Evolutionary conservation across 2,888 invertebrate species (phyloP).

Genomic region (Agriopis leucophaearia): DNA sequence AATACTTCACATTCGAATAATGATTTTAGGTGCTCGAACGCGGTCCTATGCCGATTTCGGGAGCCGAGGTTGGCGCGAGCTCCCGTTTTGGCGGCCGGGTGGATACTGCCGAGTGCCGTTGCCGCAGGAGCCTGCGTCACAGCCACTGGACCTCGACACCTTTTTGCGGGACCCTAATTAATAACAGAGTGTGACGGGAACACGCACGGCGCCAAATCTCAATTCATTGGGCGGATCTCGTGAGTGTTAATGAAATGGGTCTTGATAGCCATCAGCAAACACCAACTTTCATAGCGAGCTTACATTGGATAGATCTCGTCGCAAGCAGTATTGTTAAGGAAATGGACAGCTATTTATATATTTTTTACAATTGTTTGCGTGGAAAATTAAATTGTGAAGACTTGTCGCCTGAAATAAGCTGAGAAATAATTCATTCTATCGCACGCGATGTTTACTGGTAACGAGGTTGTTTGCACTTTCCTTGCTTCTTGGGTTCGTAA

Average conservation of each 20-base stretch:
- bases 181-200: slow-evolving; percentile 75
- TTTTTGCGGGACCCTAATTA: slow-evolving; percentile 83
- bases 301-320: slow-evolving; percentile 11
- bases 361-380: slow-evolving; percentile 10
- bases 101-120: slow-evolving; percentile 78
- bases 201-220: slow-evolving; percentile 65
- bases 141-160: slow-evolving; percentile 78
- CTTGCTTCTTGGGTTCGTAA: slow-evolving; percentile 13
- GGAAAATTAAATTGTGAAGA: slow-evolving; percentile 13
- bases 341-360: background rate
- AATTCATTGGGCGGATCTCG: slow-evolving; percentile 52
- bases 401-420: slow-evolving; percentile 5
- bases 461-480: slow-evolving; percentile 15
- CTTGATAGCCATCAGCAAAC: slow-evolving; percentile 43
- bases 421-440: slow-evolving; percentile 16
- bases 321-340: slow-evolving; percentile 9
- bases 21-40: slow-evolving; percentile 41
- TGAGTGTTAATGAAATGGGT: slow-evolving; percentile 56
- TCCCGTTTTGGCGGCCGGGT: slow-evolving; percentile 65
- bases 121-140: slow-evolving; percentile 84
- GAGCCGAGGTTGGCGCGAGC: slow-evolving; percentile 55
- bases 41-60: slow-evolving; percentile 50
- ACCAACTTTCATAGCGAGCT: slow-evolving; percentile 32
- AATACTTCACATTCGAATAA: slow-evolving; percentile 43
- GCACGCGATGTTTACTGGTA: slow-evolving; percentile 22